These are phyloP conservation scores for Dissostichus mawsoni DNA, from an alignment of 2,113 vertebrate genomes.

Conservation along the genomic window DNA sequence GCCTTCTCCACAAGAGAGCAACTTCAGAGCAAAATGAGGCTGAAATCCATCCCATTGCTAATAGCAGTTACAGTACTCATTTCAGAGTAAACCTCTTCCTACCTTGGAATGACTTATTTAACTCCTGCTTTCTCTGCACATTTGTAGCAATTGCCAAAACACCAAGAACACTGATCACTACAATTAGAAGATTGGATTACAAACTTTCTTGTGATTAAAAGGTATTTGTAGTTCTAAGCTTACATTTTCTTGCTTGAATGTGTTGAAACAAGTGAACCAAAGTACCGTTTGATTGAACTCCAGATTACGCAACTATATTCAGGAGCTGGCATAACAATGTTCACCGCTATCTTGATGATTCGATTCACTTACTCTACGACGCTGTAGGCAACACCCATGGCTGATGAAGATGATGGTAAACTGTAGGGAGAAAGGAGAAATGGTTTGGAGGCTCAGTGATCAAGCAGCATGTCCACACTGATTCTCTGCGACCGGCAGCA, in stretches of 20 bases:
- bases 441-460: constrained; percentile 34
- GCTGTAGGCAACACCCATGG: constrained; percentile 86
- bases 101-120: background rate
- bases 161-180: background rate
- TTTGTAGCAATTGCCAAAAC: background rate
- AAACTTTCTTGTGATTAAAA: background rate
- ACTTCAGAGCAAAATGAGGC: background rate
- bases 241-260: background rate
- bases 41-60: background rate
- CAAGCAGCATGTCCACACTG: constrained; percentile 46
- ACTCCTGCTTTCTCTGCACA: background rate
- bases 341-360: background rate
- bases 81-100: background rate
- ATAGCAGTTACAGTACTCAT: too few relatives aligned
- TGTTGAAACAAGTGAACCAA: background rate
- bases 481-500: constrained; percentile 21
- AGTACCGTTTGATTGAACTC: background rate
- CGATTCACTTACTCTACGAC: constrained; percentile 84
- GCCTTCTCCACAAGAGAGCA: background rate
- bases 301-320: background rate
- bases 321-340: constrained; percentile 1
- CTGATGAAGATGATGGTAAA: constrained; percentile 21
- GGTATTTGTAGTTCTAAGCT: background rate
- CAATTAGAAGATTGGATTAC: background rate
- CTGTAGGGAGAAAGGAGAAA: constrained; percentile 17